Conservation (phyloP, 2,888 invertebrate species). For the Choristoneura rosaceana region DNA sequence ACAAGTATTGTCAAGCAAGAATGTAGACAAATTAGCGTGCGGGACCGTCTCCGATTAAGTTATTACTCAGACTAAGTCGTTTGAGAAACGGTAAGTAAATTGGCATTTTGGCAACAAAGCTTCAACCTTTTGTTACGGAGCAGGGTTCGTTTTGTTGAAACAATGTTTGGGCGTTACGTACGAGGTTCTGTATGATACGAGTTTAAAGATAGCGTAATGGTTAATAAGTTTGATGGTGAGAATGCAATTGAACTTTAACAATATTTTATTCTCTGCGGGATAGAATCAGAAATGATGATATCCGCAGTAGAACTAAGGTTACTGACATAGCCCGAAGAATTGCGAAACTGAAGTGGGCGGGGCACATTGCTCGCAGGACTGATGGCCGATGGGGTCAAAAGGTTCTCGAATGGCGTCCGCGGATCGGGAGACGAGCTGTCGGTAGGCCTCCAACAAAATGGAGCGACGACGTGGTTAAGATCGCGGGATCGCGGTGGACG, state of each 20-base stretch:
- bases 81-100: neutral
- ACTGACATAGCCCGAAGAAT: too few species aligned
- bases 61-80: neutral
- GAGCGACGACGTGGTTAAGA: too few species aligned
- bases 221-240: slow-evolving; percentile 15
- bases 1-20: neutral
- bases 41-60: neutral
- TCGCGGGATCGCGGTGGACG: too few species aligned
- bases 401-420: too few species aligned
- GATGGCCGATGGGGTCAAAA: too few species aligned
- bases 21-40: neutral
- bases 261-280: too few species aligned
- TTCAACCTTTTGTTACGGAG: neutral
- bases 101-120: neutral
- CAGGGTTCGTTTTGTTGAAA: neutral
- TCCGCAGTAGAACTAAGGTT: too few species aligned
- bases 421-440: too few species aligned
- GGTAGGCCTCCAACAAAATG: too few species aligned
- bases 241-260: neutral
- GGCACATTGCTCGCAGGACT: too few species aligned
- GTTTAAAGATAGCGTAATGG: slow-evolving; percentile 19
- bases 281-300: too few species aligned
- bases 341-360: too few species aligned
- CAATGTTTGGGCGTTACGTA: neutral
- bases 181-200: neutral